These are phyloP conservation scores for Epirrhoe alternata DNA, from an alignment of 2,888 invertebrate genomes.

Conservation along the genomic window DNA sequence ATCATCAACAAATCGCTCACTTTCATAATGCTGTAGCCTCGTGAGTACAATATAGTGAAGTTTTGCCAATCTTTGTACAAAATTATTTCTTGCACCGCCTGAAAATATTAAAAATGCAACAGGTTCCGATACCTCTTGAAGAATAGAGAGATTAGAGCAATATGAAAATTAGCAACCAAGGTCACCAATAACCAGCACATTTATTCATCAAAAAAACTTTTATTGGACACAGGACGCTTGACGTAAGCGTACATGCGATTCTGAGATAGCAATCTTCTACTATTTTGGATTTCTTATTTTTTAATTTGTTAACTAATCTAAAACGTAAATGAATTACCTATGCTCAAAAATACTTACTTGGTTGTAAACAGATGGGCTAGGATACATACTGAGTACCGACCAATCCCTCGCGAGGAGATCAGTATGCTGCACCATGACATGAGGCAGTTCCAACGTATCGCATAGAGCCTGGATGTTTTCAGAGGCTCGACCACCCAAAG, in stretches of 20 bases:
- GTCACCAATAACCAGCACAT: too few species aligned
- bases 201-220: too few species aligned
- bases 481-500: conserved; percentile 88
- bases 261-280: too few species aligned
- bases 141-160: not conserved
- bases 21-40: conserved; percentile 88
- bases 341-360: conserved; percentile 52
- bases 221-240: too few species aligned
- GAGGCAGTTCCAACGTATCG: conserved; percentile 93
- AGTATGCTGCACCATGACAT: conserved; percentile 92
- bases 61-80: conserved; percentile 90
- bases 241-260: too few species aligned
- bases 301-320: too few species aligned
- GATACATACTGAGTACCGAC: conserved; percentile 89
- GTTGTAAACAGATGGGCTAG: conserved; percentile 77
- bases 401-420: conserved; percentile 77
- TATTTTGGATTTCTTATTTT: too few species aligned
- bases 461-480: conserved; percentile 94
- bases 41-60: conserved; percentile 94
- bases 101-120: conserved; percentile 41
- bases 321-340: too few species aligned
- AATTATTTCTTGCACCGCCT: conserved; percentile 88
- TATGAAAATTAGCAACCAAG: not conserved
- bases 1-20: conserved; percentile 89
- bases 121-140: not conserved